Conservation (phyloP, 2,888 invertebrate species). For the Leucophenga montana region DNA sequence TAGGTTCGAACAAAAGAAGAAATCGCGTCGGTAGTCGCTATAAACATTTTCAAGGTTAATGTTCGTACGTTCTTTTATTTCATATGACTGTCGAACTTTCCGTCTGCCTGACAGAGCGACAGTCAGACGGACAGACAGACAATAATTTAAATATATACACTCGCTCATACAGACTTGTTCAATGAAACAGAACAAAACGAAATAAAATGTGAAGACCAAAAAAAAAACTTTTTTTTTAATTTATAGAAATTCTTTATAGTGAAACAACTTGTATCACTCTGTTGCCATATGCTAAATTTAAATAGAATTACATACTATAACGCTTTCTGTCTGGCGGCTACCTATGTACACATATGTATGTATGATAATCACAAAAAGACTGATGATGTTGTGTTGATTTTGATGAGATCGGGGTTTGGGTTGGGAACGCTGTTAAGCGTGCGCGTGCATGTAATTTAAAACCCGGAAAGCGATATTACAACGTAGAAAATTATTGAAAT, state of each 20-base stretch:
- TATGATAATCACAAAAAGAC: too few species aligned
- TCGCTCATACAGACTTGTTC: neutral
- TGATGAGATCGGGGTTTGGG: constrained; percentile 3
- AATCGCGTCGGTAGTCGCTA: neutral
- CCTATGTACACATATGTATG: too few species aligned
- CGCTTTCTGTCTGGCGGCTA: too few species aligned
- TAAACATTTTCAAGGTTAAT: constrained; percentile 57
- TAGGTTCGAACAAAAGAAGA: neutral
- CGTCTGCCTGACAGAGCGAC: neutral
- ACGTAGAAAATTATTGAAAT: constrained; percentile 14
- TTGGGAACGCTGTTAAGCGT: constrained; percentile 19
- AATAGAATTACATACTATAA: constrained; percentile 17
- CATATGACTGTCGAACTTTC: neutral
- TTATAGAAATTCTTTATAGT: neutral
- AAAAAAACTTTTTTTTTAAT: constrained; percentile 2
- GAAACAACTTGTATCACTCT: constrained; percentile 9
- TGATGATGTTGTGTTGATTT: neutral
- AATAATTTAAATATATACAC: constrained; percentile 13
- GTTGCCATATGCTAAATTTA: constrained; percentile 33
- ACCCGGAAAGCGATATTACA: constrained; percentile 62
- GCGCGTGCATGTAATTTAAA: constrained; percentile 59
- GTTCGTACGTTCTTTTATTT: constrained; percentile 19
- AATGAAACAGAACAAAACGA: constrained; percentile 18
- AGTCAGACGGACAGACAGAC: constrained; percentile 7
- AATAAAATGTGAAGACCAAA: constrained; percentile 8